phyloP scores from a whole-genome alignment of 2,797 vertebrate species.

The Argentina silus region DNA sequence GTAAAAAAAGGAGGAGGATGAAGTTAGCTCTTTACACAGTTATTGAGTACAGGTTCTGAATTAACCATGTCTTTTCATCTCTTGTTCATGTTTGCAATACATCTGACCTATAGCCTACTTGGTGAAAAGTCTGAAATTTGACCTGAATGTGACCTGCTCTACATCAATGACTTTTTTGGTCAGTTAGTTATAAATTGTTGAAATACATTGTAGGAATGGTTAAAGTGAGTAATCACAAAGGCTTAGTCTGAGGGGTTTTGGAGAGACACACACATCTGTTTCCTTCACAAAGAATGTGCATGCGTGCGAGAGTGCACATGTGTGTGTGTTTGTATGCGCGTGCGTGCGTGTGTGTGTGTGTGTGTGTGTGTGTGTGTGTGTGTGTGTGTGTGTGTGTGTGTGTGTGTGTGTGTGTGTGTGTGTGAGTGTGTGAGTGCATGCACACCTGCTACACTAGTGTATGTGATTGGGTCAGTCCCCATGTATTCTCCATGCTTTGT shows the following conservation, averaged over 20 bases:
- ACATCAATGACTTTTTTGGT: not conserved
- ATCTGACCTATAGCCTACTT: not conserved
- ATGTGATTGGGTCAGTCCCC: not conserved
- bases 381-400: conserved; percentile 8
- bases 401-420: conserved; percentile 18
- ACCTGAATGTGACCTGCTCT: not conserved
- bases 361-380: conserved; percentile 7
- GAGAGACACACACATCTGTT: not conserved
- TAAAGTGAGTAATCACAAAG: not conserved
- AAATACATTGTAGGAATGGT: not conserved
- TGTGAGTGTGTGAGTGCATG: conserved; percentile 3
- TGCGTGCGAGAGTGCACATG: no score
- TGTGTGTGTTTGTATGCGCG: not conserved
- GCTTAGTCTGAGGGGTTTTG: not conserved
- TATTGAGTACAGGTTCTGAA: no score
- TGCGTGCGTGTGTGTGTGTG: conserved; percentile 12
- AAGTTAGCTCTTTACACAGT: no score
- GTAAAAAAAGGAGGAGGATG: no score
- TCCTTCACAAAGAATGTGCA: not conserved
- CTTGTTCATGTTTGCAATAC: not conserved
- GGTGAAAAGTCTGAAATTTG: not conserved
- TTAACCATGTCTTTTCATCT: not conserved
- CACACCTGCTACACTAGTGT: not conserved
- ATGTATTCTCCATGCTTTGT: conserved; percentile 27
- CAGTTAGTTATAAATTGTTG: not conserved